Percentiles rank a stretch among this genome's conserved stretches.
Evolutionary conservation across 2,888 invertebrate species (phyloP).

Genomic region (Ommatoiulus sabulosus): DNA sequence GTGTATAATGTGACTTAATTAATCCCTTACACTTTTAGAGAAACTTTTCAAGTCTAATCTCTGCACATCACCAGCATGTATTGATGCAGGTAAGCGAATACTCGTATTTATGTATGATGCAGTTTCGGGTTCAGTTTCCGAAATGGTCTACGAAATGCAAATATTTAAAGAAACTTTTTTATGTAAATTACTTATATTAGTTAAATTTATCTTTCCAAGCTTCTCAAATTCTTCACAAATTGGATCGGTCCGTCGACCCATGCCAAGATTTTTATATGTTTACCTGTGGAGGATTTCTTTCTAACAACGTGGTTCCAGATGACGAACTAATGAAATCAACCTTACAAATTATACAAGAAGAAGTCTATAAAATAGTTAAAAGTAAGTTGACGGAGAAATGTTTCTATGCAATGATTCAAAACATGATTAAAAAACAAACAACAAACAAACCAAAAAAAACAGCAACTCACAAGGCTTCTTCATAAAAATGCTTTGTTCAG

Average conservation of each 20-base stretch:
- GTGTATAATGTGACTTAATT: not conserved
- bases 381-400: conserved; percentile 63
- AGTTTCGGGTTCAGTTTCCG: no score
- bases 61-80: conserved; percentile 56
- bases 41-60: conserved; percentile 44
- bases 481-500: no score
- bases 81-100: conserved; percentile 54
- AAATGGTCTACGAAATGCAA: no score
- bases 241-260: conserved; percentile 64
- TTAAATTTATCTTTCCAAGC: conserved; percentile 61
- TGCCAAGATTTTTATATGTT: conserved; percentile 67
- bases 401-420: no score
- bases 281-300: conserved; percentile 67
- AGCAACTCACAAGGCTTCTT: no score
- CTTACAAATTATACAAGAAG: conserved; percentile 68
- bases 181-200: no score
- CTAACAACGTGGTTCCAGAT: conserved; percentile 66
- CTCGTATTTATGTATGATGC: not conserved
- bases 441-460: no score
- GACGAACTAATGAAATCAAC: conserved; percentile 66
- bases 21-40: conserved; percentile 27
- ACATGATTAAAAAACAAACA: no score
- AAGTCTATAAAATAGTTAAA: conserved; percentile 66
- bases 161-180: no score
- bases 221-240: conserved; percentile 65